Percentiles rank a stretch among this genome's conserved stretches.
Evolutionary conservation across 2,113 vertebrate species (phyloP).

Genomic region (Delphinapterus leucas): DNA sequence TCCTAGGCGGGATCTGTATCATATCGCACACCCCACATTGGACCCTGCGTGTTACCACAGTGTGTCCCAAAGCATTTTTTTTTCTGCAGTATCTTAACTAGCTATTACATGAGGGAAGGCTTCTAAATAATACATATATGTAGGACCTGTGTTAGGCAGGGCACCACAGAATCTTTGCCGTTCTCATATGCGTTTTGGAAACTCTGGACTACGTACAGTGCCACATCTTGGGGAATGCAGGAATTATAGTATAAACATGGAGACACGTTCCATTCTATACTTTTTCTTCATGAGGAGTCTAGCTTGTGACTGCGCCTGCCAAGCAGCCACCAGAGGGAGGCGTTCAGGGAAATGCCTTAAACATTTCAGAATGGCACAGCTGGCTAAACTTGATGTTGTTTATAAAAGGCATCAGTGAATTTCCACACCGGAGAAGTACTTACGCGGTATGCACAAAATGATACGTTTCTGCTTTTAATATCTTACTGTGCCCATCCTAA

Average conservation of each 20-base stretch:
- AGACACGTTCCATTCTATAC: rapidly evolving
- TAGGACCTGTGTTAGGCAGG: neutral
- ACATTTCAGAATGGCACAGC: rapidly evolving
- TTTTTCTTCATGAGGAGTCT: neutral
- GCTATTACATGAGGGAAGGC: neutral
- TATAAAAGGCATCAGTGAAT: rapidly evolving
- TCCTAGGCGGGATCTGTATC: neutral
- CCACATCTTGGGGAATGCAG: neutral
- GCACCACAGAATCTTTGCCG: neutral
- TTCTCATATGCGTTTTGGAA: neutral
- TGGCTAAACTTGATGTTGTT: neutral
- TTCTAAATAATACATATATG: neutral
- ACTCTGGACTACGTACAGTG: neutral
- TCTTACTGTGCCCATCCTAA: rapidly evolving
- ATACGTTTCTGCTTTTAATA: rapidly evolving
- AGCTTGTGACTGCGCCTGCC: neutral
- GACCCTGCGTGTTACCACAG: neutral
- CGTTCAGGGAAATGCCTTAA: too few relatives aligned
- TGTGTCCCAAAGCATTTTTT: neutral
- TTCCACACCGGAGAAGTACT: neutral
- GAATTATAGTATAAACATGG: neutral
- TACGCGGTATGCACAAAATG: rapidly evolving
- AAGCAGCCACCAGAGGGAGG: neutral
- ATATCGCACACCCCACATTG: neutral
- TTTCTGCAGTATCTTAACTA: too few relatives aligned